A percentile compares a stretch with the other conserved stretches of the same genome.
phyloP scores from a whole-genome alignment of 2,113 vertebrate species.

The Mormyrus lacerda region DNA sequence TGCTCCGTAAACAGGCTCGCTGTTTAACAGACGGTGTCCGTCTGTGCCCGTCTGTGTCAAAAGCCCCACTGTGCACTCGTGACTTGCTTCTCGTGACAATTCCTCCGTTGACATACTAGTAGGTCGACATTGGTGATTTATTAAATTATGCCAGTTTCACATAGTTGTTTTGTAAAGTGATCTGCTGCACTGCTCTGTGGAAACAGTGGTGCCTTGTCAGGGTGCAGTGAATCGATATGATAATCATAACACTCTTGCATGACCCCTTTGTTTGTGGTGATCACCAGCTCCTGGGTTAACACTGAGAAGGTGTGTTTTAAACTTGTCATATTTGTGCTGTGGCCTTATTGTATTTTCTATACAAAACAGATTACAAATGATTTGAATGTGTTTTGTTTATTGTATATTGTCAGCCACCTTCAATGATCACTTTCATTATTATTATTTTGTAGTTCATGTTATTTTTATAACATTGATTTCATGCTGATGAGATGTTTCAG shows the following conservation, averaged over 20 bases:
- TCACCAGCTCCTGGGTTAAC: not conserved
- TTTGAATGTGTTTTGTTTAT: not conserved
- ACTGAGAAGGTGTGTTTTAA: not conserved
- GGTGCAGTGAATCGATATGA: not conserved
- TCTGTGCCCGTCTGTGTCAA: not conserved
- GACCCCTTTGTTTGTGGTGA: not conserved
- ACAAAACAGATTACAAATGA: not conserved
- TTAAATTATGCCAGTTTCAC: not conserved
- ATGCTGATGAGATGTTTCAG: not conserved
- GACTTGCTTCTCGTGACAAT: not conserved
- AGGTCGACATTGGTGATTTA: not conserved
- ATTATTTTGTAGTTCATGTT: not conserved
- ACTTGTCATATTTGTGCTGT: not conserved
- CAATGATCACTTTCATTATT: not conserved
- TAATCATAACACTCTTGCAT: not conserved
- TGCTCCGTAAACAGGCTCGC: conserved; percentile 22
- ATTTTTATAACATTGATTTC: not conserved
- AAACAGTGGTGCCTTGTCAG: not conserved
- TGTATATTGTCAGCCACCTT: not conserved
- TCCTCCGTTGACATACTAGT: not conserved
- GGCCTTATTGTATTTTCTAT: not conserved
- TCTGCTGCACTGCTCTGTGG: not conserved
- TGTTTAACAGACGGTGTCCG: conserved; percentile 20
- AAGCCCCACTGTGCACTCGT: not conserved
- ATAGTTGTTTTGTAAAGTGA: not conserved